A percentile compares a stretch with the other conserved stretches of the same genome.
Conservation (phyloP, 2,888 invertebrate species). For the Bellardia pandia region DNA sequence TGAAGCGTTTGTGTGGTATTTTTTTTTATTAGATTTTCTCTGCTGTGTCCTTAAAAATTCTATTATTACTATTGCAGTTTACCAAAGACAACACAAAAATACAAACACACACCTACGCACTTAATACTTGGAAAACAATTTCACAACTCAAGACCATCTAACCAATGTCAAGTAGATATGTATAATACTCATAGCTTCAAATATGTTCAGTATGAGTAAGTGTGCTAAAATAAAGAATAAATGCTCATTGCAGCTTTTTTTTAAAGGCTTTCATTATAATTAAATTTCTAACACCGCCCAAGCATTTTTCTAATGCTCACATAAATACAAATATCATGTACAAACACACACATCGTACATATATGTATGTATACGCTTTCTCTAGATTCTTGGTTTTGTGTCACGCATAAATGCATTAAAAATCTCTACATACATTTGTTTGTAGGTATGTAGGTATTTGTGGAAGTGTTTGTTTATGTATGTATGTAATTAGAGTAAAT, state of each 20-base stretch:
- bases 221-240: background rate
- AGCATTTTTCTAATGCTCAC: conserved; percentile 54
- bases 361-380: background rate
- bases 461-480: background rate
- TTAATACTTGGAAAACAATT: background rate
- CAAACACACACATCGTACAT: background rate
- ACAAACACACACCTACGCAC: conserved; percentile 19
- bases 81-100: conserved; percentile 22
- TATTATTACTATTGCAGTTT: conserved; percentile 50
- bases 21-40: conserved; percentile 51
- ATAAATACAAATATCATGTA: background rate
- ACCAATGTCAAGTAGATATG: conserved; percentile 56
- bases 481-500: conserved; percentile 47
- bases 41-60: conserved; percentile 36
- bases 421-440: conserved; percentile 27
- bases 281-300: conserved; percentile 66
- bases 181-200: background rate
- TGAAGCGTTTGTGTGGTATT: conserved; percentile 21
- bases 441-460: background rate
- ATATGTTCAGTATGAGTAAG: background rate
- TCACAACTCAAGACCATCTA: conserved; percentile 6
- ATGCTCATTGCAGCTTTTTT: conserved; percentile 35
- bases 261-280: conserved; percentile 69
- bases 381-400: background rate
- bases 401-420: conserved; percentile 63